Percentiles rank a stretch among this genome's conserved stretches.
Evolutionary conservation across 2,113 vertebrate genomes (phyloP).

Genomic region (Anarrhichthys ocellatus): DNA sequence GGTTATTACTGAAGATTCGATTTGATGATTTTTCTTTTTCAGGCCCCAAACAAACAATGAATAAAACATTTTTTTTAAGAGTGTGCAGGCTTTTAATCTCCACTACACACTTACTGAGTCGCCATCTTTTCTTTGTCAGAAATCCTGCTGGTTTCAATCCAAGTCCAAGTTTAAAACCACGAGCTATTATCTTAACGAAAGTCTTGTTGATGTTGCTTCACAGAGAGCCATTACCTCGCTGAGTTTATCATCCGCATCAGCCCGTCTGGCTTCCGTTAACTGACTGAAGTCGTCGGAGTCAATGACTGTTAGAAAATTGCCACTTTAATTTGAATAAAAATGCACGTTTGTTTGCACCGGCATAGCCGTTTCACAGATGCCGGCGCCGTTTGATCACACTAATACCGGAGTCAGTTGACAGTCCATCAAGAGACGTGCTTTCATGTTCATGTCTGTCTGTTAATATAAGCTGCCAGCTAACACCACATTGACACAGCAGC

Average conservation of each 20-base stretch:
- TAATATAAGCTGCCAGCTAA: neutral
- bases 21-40: constrained; percentile 33
- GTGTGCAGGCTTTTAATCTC: neutral
- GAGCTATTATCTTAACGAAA: constrained; percentile 58
- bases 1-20: constrained; percentile 45
- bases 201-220: constrained; percentile 65
- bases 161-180: constrained; percentile 45
- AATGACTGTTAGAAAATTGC: constrained; percentile 58
- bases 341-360: constrained; percentile 48
- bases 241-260: constrained; percentile 64
- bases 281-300: constrained; percentile 63
- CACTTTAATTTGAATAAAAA: constrained; percentile 59
- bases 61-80: constrained; percentile 16
- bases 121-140: neutral
- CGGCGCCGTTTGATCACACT: constrained; percentile 15
- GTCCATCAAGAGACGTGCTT: neutral
- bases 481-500: neutral
- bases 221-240: constrained; percentile 61
- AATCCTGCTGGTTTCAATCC: constrained; percentile 21
- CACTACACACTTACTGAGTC: neutral
- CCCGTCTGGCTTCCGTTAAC: constrained; percentile 59
- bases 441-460: neutral
- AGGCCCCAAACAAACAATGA: constrained; percentile 22
- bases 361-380: constrained; percentile 24
- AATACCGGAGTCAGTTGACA: neutral